Conservation (phyloP, 2,888 invertebrate genomes). For the Tipula vernalis region DNA sequence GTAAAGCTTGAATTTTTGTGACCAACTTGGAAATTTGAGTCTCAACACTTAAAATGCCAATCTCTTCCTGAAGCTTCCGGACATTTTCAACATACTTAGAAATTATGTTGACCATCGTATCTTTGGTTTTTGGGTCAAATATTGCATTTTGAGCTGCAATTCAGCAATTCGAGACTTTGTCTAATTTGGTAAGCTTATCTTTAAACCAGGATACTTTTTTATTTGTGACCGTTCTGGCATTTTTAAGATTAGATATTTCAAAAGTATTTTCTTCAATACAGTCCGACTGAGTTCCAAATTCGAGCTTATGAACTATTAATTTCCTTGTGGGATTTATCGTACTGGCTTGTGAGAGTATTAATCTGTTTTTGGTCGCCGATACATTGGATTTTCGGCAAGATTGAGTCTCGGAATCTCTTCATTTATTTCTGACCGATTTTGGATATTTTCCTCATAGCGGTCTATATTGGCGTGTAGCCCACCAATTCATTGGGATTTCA, state of each 20-base stretch:
- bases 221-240: slow-evolving; percentile 15
- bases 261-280: background rate
- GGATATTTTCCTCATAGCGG: too few species aligned
- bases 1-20: background rate
- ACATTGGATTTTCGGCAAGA: background rate
- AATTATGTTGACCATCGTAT: background rate
- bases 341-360: background rate
- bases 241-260: background rate
- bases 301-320: background rate
- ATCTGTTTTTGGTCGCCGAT: background rate
- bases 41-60: background rate
- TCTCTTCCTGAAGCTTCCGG: background rate
- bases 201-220: slow-evolving; percentile 19
- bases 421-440: background rate
- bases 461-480: too few species aligned
- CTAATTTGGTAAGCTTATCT: slow-evolving; percentile 21
- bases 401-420: background rate
- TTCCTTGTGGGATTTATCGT: background rate
- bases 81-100: background rate
- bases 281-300: background rate
- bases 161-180: background rate
- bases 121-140: background rate
- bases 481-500: too few species aligned
- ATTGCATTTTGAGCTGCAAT: background rate
- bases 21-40: background rate